Base-by-base conservation (phyloP, 2,113 vertebrate species). In the Tringa solitaria region DNA sequence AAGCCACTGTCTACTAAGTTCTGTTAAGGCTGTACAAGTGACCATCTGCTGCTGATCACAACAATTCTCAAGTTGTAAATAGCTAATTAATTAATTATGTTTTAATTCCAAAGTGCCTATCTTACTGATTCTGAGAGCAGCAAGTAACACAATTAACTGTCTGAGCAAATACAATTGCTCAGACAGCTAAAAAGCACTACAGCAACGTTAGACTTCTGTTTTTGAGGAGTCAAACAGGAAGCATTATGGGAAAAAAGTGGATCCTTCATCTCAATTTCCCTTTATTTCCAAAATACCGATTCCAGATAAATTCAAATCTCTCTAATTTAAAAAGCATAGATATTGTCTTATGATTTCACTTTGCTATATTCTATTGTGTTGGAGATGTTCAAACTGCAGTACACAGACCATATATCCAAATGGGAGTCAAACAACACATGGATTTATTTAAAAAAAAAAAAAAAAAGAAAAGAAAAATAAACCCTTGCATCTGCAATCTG, bases 11-110 rank as follows among this genome's bases (percentile, higher is more conserved):
- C 89, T 92, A 57, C 64, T 63, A 67, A 77, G 28, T 68, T 91
- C 60, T 22, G 12, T 56, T 77, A 84, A 89, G 57, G 56, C 39
- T 60, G 5, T 61, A 1, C 35, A 67, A 92, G 53, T 73, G 45
- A 70, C 60, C 87, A 95, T 50, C 87, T 90, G 70, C 78, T 86
- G 46, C 59, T 50, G 63, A 90, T 84, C 74, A 92, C 63, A 92
- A 92, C 45, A 93, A 65, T 69, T 93, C 81, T 61, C 35, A 70
- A 77, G 43, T 63, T 89, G 37, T 79, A 91, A 94, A 90, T 64
- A 78, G 39, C 46, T 68, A 87, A 95, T 87, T 89, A 91, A 92
- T 75, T 69, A 81, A 84, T 76, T 80, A 37, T 11, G 32, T 22
- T 94, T 82, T 81, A 90, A 90, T 75, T 92, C 41, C 48, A 43